Evolutionary conservation across 2,113 vertebrate genomes (phyloP), one percentile per base, ranked within the genome.

Genomic region (Struthidea cinerea): DNA sequence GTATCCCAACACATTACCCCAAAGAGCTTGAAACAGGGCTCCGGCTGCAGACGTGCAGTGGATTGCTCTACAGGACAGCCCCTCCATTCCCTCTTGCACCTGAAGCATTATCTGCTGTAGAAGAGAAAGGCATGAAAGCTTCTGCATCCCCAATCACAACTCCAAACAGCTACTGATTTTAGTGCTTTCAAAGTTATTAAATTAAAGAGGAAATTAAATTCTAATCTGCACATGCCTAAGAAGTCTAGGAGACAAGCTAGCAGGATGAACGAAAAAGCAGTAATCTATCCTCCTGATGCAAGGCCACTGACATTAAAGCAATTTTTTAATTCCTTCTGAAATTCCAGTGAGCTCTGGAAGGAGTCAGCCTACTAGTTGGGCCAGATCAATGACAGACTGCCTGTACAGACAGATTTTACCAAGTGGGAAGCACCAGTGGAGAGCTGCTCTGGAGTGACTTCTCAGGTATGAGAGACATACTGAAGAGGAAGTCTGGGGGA

Each of bases 81-180:
- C 26, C 28, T 33, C 14, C 0, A 1, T 22, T 70, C 35, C 20
- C 20, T n/a, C 24, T 41, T 41, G 33, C 19, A 49, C 16, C 30
- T 67, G 49, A 76, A 69, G 70, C 55, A 57, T 44, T 32, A 61
- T 8, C 26, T 69, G 24, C 46, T 77, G 60, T 26, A n/a, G 33
- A 64, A 89, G 16, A 59, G 23, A 55, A 44, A 32, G 19, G 20
- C 32, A 32, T 7, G 7, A 42, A 70, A 37, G 7, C 56, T 87
- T 56, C 81, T 67, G 24, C n/a, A 33, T 47, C 47, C 30, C 5
- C 30, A 41, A 0, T 56, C 60, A 64, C 37, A 60, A 53, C 28
- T 49, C 44, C 11, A n/a, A 60, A 22, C 20, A 78, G 44, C 10
- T 2, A 3, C 18, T 46, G 41, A 85, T 69, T 83, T 70, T 35